Percentiles rank a stretch among this genome's conserved stretches.
Conservation (phyloP, 2,888 invertebrate genomes). For the Rhingia campestris region DNA sequence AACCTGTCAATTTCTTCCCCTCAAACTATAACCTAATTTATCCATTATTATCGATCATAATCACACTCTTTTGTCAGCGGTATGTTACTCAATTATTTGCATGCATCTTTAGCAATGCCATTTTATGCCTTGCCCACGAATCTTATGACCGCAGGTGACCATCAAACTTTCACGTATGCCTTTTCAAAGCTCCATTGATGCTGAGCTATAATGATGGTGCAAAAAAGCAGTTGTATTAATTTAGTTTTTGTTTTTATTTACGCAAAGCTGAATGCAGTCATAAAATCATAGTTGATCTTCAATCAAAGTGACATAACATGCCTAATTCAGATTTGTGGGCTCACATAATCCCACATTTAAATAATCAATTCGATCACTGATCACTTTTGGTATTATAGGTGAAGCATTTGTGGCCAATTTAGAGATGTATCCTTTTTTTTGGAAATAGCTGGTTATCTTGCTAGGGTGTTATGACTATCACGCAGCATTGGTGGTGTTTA, state of each 20-base stretch:
- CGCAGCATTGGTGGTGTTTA: not conserved
- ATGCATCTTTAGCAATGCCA: constrained; percentile 16
- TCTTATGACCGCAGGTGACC: constrained; percentile 6
- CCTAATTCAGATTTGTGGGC: constrained; percentile 19
- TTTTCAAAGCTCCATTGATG: constrained; percentile 1
- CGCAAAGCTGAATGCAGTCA: constrained; percentile 45
- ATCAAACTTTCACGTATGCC: constrained; percentile 32
- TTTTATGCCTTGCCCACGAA: not conserved
- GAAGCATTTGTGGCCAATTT: constrained; percentile 27
- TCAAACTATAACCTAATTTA: constrained; percentile 10
- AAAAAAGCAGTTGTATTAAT: not conserved
- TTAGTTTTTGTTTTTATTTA: constrained; percentile 2
- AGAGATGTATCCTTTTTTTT: constrained; percentile 21
- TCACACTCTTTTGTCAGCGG: not conserved
- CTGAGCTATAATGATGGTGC: constrained; percentile 12
- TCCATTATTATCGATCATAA: constrained; percentile 28
- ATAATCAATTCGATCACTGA: constrained; percentile 7
- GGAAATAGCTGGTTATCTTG: not conserved
- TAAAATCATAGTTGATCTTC: constrained; percentile 37
- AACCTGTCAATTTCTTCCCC: constrained; percentile 1
- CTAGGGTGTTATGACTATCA: not conserved
- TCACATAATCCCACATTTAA: constrained; percentile 36
- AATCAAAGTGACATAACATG: constrained; percentile 46
- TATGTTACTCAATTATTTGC: constrained; percentile 13
- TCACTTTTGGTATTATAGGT: not conserved